Evolutionary conservation across 2,113 vertebrate species (phyloP).

Genomic region (Aegotheles bennettii): DNA sequence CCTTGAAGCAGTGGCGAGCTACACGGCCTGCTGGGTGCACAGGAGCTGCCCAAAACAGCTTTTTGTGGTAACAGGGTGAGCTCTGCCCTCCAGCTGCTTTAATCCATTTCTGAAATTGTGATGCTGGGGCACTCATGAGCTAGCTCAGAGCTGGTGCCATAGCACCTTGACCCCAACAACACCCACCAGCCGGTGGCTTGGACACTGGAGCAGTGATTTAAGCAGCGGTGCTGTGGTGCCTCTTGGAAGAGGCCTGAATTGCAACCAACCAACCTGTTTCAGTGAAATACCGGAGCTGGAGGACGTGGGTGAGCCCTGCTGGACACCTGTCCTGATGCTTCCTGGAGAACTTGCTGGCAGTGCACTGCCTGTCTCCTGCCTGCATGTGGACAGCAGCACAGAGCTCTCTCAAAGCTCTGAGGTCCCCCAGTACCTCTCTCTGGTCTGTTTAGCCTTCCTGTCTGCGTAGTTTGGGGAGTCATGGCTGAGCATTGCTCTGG

Average conservation of each 20-base stretch:
- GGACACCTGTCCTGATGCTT: background rate
- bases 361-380: background rate
- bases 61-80: background rate
- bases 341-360: background rate
- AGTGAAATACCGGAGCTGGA: background rate
- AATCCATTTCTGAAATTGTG: background rate
- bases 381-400: fast-evolving
- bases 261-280: background rate
- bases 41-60: background rate
- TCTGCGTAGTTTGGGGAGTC: fast-evolving
- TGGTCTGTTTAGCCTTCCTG: background rate
- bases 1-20: background rate
- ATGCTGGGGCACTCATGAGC: background rate
- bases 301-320: background rate
- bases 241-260: background rate
- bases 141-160: background rate
- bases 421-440: background rate
- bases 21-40: background rate
- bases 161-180: background rate
- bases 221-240: background rate
- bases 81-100: background rate
- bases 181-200: background rate
- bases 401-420: background rate
- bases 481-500: fast-evolving
- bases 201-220: background rate